Evolutionary conservation across 2,888 invertebrate genomes (phyloP).

Genomic region (Operophtera brumata): DNA sequence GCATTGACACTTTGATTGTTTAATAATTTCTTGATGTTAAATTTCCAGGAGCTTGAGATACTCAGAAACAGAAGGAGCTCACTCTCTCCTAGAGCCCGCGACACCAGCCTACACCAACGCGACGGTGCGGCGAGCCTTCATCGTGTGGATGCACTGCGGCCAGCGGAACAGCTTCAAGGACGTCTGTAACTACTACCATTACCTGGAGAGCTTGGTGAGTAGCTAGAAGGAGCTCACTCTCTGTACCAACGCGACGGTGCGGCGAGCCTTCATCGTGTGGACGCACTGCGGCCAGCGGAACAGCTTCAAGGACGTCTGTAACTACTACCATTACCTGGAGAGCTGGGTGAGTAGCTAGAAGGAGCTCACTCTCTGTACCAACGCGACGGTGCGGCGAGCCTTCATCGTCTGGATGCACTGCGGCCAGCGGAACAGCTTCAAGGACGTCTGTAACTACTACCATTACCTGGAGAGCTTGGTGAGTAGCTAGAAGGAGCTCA

Average conservation of each 20-base stretch:
- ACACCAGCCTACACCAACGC: slow-evolving; percentile 44
- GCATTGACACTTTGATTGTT: too few species aligned
- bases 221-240: slow-evolving; percentile 33
- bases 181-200: slow-evolving; percentile 59
- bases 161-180: slow-evolving; percentile 52
- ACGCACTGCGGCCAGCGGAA: slow-evolving; percentile 54
- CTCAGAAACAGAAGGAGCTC: slow-evolving; percentile 25
- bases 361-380: slow-evolving; percentile 46
- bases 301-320: slow-evolving; percentile 54
- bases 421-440: slow-evolving; percentile 53
- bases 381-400: slow-evolving; percentile 52
- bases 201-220: slow-evolving; percentile 51
- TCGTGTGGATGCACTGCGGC: slow-evolving; percentile 59
- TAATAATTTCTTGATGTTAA: not conserved
- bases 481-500: slow-evolving; percentile 34
- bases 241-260: slow-evolving; percentile 51
- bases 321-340: slow-evolving; percentile 57
- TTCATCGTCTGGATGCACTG: slow-evolving; percentile 60
- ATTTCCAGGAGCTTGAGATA: slow-evolving; percentile 16
- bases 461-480: slow-evolving; percentile 56
- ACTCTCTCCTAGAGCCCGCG: slow-evolving; percentile 46
- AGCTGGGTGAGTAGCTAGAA: slow-evolving; percentile 40
- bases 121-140: slow-evolving; percentile 56
- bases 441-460: slow-evolving; percentile 57
- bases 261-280: slow-evolving; percentile 61